A percentile compares a stretch with the other conserved stretches of the same genome.
phyloP scores from a whole-genome alignment of 2,113 vertebrate genomes.

The Lucifuga dentata region DNA sequence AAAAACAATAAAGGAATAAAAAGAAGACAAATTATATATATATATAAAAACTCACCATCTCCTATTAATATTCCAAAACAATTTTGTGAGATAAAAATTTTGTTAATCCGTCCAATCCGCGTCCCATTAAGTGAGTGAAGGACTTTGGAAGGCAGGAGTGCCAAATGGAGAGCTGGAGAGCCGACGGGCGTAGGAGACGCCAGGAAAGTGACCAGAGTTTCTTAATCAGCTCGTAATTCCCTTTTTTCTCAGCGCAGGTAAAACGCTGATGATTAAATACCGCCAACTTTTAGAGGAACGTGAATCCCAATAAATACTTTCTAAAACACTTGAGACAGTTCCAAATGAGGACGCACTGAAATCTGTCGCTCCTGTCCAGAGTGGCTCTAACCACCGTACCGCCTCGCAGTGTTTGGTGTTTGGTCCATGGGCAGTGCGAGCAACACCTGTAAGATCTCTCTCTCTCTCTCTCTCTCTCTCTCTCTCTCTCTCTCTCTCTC shows the following conservation, averaged over 20 bases:
- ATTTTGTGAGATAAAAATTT: neutral
- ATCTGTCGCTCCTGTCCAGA: conserved; percentile 41
- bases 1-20: conserved; percentile 2
- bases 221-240: conserved; percentile 55
- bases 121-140: conserved; percentile 41
- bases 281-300: conserved; percentile 39
- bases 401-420: conserved; percentile 38
- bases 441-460: too few species aligned
- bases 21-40: conserved; percentile 2
- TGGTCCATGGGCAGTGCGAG: conserved; percentile 60
- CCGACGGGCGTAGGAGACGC: conserved; percentile 39
- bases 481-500: neutral
- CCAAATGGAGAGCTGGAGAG: conserved; percentile 43
- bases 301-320: conserved; percentile 7
- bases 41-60: conserved; percentile 68
- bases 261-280: neutral
- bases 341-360: conserved; percentile 34
- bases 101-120: conserved; percentile 13
- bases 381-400: conserved; percentile 40
- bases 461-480: neutral
- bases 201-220: conserved; percentile 64
- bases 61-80: conserved; percentile 19
- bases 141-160: conserved; percentile 42
- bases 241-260: conserved; percentile 26
- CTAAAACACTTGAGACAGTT: conserved; percentile 33